Evolutionary conservation across 1,140 invertebrate species (phyloP), one percentile per base, ranked within the genome.

Genomic region (Prorops nasuta): DNA sequence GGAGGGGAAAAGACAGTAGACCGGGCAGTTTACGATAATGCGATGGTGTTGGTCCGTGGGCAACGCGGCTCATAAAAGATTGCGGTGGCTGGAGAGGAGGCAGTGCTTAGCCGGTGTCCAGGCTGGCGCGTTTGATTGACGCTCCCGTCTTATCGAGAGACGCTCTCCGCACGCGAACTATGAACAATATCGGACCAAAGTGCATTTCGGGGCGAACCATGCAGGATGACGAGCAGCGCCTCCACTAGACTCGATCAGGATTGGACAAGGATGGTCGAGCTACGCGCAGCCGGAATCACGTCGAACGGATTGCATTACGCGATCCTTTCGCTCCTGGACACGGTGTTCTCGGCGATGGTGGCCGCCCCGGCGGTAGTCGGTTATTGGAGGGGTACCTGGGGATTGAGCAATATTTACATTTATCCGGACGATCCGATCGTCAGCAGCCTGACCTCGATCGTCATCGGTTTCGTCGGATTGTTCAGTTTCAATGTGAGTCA

Each of bases 331-430:
- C 61, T 86, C 36, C 70, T 90, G 34, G 91, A 93, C 68, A 79
- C 81, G 10, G 59, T 87, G 12, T 81, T 93, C 60, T 86, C 89
- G 3, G 83, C 85, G 36, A 63, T 83, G 1, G 77, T 93, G 9
- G 83, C 91, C 4, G 86, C 87, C 0, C 90, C 90, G 7, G 82
- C 86, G 8, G 89, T 92, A 1, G 88, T 94, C 7, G 83, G 84
- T 37, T 93, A 92, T 66, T 94, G 91, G 91, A 80, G 91, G 20
- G 89, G 89, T 41, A 89, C 88, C 20, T 94, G 90, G 90, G 81
- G 84, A 35, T 80, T 94, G 14, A 86, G 90, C 79, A 87, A 86
- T 51, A 63, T 83, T 20, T 86, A 88, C 67, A 77, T 91, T 17
- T 83, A 84, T 38, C 86, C 87, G 1, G 70, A 79, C 0, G 65